Percentiles rank a stretch among this genome's conserved stretches.
These are phyloP conservation scores for Papilio dardanus DNA, from an alignment of 1,140 invertebrate species.

Conservation along the genomic window DNA sequence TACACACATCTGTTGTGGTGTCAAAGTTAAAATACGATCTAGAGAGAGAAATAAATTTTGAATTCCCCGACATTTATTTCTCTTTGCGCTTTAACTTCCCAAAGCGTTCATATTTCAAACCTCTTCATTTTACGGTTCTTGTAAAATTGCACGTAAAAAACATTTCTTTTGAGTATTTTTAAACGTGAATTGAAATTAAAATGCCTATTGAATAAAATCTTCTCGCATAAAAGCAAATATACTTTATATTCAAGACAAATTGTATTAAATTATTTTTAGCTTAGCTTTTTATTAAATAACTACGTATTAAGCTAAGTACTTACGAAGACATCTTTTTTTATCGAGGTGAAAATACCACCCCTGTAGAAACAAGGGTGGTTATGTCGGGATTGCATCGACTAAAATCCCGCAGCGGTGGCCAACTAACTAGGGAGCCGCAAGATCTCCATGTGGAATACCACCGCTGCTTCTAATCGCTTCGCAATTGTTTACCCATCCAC, in stretches of 20 bases:
- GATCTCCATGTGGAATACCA: too few relatives aligned
- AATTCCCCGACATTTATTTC: constrained; percentile 10
- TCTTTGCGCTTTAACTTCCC: constrained; percentile 5
- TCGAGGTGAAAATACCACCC: too few relatives aligned
- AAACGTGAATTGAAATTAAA: background rate
- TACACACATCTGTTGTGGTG: constrained; percentile 4
- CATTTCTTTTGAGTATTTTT: constrained; percentile 5
- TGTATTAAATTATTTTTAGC: too few relatives aligned
- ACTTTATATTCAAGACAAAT: background rate
- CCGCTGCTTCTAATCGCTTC: too few relatives aligned
- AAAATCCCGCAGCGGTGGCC: too few relatives aligned
- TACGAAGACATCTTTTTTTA: too few relatives aligned
- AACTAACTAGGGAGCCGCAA: too few relatives aligned
- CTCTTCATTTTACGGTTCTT: constrained; percentile 17
- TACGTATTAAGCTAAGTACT: too few relatives aligned
- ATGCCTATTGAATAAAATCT: background rate
- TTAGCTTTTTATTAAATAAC: too few relatives aligned
- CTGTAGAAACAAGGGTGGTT: too few relatives aligned
- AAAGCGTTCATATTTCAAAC: constrained; percentile 23
- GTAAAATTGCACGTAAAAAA: constrained; percentile 5
- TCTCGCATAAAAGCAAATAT: background rate
- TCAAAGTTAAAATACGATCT: background rate
- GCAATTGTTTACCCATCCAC: too few relatives aligned
- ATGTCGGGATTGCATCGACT: too few relatives aligned
- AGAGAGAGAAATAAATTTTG: constrained; percentile 4